phyloP scores from a whole-genome alignment of 2,888 invertebrate genomes.

The Prosopocoilus inquinatus region DNA sequence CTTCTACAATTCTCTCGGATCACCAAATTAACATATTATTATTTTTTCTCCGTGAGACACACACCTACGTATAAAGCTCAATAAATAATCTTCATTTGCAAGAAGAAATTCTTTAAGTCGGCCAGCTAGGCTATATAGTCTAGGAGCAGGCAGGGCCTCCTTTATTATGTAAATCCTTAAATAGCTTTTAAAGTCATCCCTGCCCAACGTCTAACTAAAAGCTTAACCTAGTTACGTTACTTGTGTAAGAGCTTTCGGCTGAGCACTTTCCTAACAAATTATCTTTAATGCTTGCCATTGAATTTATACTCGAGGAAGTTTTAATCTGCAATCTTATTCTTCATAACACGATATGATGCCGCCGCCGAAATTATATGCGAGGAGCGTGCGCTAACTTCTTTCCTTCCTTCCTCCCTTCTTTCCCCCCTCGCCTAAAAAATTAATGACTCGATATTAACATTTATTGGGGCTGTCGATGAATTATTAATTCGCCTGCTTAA shows the following conservation, averaged over 20 bases:
- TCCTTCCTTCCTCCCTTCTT: neutral
- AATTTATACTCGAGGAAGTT: constrained; percentile 17
- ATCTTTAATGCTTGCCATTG: constrained; percentile 20
- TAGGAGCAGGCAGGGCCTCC: constrained; percentile 14
- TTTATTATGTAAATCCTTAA: constrained; percentile 26
- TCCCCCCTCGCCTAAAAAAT: neutral
- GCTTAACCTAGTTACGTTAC: constrained; percentile 24
- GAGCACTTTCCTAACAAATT: constrained; percentile 23
- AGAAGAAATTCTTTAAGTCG: constrained; percentile 15
- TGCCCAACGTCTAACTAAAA: constrained; percentile 24
- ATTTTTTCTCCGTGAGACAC: no score
- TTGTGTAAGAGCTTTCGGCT: constrained; percentile 24
- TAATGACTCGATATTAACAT: constrained; percentile 11
- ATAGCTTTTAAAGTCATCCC: constrained; percentile 25
- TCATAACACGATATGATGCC: constrained; percentile 17
- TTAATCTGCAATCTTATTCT: constrained; percentile 19
- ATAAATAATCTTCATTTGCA: neutral
- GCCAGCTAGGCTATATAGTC: no score
- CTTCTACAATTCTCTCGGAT: no score
- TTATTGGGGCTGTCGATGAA: constrained; percentile 10
- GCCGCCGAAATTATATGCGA: constrained; percentile 17
- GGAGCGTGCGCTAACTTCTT: neutral
- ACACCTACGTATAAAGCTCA: neutral
- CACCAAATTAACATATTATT: no score
- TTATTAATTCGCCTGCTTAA: constrained; percentile 11